These are phyloP conservation scores for Adrianichthys oophorus DNA, from an alignment of 2,797 vertebrate species.

Conservation along the genomic window DNA sequence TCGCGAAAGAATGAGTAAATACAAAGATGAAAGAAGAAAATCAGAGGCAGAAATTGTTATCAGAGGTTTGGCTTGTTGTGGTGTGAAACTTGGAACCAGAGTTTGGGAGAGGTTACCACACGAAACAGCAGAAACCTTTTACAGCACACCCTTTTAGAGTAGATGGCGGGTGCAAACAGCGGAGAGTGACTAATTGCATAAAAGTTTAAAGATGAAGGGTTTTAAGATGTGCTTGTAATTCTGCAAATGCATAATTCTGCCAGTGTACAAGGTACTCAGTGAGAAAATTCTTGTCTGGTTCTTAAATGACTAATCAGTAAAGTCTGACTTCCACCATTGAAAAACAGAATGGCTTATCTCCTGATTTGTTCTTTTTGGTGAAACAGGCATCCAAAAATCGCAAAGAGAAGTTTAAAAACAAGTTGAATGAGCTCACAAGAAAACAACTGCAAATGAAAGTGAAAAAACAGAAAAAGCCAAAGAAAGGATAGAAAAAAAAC, in stretches of 20 bases:
- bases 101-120: conserved; percentile 29
- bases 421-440: conserved; percentile 2
- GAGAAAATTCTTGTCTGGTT: no score
- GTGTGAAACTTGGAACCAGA: conserved; percentile 29
- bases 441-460: conserved; percentile 20
- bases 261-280: no score
- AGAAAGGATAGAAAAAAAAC: conserved; percentile 32
- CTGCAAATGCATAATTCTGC: conserved; percentile 22
- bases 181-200: conserved; percentile 6
- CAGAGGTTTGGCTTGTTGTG: conserved; percentile 45
- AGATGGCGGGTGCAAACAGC: neutral
- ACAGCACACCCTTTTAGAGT: conserved; percentile 14
- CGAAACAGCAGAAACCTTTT: conserved; percentile 39
- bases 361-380: no score
- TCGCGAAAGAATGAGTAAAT: conserved; percentile 46
- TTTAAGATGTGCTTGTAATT: conserved; percentile 7
- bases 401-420: no score
- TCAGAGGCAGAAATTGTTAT: conserved; percentile 41
- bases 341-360: no score
- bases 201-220: neutral
- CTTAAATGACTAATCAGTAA: no score
- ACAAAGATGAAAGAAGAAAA: conserved; percentile 43
- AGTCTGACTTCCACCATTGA: no score
- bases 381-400: neutral
- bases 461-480: conserved; percentile 28